Percentiles rank a stretch among this genome's conserved stretches.
phyloP scores from a whole-genome alignment of 2,113 vertebrate genomes.

The Nycticebus coucang region DNA sequence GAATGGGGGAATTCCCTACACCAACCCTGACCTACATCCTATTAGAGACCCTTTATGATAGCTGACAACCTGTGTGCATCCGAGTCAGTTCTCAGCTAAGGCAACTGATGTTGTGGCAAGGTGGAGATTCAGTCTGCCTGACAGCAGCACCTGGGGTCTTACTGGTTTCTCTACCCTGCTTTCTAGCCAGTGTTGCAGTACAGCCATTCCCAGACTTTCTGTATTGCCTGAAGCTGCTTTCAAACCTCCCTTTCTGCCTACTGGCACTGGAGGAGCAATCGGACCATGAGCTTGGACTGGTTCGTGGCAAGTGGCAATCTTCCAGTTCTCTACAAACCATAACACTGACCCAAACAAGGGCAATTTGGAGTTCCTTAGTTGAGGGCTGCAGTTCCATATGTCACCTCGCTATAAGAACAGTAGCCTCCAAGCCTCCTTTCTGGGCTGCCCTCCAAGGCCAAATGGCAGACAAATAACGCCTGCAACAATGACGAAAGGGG shows the following conservation, averaged over 20 bases:
- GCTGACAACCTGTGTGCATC: neutral
- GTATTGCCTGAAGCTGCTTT: neutral
- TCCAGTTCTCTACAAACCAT: neutral
- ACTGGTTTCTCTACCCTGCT: neutral
- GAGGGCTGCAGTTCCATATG: neutral
- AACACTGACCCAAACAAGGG: neutral
- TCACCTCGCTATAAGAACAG: neutral
- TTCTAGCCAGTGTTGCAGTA: neutral
- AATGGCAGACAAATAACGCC: neutral
- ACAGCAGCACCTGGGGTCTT: neutral
- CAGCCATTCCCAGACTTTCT: neutral
- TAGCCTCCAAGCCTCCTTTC: neutral
- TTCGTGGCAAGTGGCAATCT: neutral
- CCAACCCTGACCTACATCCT: neutral
- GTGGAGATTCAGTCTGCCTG: neutral
- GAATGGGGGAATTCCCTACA: neutral
- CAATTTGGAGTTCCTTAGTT: neutral
- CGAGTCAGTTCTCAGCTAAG: neutral
- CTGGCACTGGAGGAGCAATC: neutral
- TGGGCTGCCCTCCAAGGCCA: conserved; percentile 43
- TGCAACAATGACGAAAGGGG: neutral
- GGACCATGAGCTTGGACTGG: neutral
- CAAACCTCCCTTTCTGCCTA: neutral
- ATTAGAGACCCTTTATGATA: neutral
- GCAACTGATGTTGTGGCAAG: neutral